Evolutionary conservation across 2,797 vertebrate genomes (phyloP).

Genomic region (Coreius guichenoti): DNA sequence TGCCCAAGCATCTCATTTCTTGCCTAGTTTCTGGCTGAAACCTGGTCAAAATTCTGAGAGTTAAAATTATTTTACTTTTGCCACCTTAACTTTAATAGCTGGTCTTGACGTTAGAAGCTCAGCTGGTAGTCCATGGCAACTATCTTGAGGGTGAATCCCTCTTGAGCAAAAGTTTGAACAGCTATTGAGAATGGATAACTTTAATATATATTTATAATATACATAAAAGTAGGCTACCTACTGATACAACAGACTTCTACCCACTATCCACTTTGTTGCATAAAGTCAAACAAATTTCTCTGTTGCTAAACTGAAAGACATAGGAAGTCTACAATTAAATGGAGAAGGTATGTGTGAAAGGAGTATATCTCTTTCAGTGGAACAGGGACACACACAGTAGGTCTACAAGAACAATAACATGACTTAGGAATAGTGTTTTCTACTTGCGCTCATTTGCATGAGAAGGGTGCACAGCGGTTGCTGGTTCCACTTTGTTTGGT

Average conservation of each 20-base stretch:
- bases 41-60: conserved; percentile 21
- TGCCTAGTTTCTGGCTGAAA: background rate
- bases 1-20: background rate
- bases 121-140: conserved; percentile 66
- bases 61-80: conserved; percentile 60
- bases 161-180: background rate
- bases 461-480: conserved; percentile 64
- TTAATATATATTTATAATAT: background rate
- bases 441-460: conserved; percentile 78
- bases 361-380: conserved; percentile 70
- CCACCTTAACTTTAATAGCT: conserved; percentile 70
- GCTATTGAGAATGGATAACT: background rate
- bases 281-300: conserved; percentile 55
- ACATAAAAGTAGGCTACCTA: conserved; percentile 3
- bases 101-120: conserved; percentile 52
- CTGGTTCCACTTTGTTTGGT: conserved; percentile 65
- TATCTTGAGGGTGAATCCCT: background rate
- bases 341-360: conserved; percentile 69
- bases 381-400: conserved; percentile 62
- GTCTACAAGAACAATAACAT: conserved; percentile 62
- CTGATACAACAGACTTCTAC: background rate
- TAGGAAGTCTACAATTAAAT: conserved; percentile 74
- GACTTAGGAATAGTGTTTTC: conserved; percentile 65
- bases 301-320: conserved; percentile 63
- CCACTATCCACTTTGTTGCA: conserved; percentile 52